Evolutionary conservation across 2,888 invertebrate genomes (phyloP).

Genomic region (Cerceris rybyensis): DNA sequence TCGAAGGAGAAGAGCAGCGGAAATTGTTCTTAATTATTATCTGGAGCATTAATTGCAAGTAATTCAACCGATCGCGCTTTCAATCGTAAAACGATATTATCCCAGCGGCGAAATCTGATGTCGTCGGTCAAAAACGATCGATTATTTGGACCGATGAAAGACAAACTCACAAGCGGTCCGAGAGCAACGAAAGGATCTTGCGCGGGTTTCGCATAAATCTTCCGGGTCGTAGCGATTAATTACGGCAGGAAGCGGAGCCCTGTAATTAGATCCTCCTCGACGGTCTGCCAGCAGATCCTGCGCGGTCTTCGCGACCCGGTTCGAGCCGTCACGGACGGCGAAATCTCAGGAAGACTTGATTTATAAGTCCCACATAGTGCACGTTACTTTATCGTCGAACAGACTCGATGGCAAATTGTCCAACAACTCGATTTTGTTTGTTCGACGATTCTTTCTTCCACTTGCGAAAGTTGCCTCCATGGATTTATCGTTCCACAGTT

Average conservation of each 20-base stretch:
- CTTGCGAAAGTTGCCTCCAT: neutral
- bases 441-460: neutral
- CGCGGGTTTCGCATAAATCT: slow-evolving; percentile 65
- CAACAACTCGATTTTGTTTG: neutral
- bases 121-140: slow-evolving; percentile 14
- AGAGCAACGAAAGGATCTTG: slow-evolving; percentile 7
- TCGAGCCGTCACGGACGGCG: slow-evolving; percentile 25
- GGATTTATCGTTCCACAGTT: slow-evolving; percentile 31
- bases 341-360: slow-evolving; percentile 32
- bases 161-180: slow-evolving; percentile 42
- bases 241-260: slow-evolving; percentile 61
- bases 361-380: slow-evolving; percentile 8
- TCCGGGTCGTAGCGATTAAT: slow-evolving; percentile 69
- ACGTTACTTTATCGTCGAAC: slow-evolving; percentile 8
- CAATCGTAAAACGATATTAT: slow-evolving; percentile 21
- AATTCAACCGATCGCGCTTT: slow-evolving; percentile 35
- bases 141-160: slow-evolving; percentile 31
- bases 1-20: neutral
- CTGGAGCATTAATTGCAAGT: slow-evolving; percentile 24
- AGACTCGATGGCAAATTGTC: slow-evolving; percentile 22
- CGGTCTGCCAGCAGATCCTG: slow-evolving; percentile 50
- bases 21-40: slow-evolving; percentile 41
- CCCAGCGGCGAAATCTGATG: slow-evolving; percentile 32
- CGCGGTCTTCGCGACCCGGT: slow-evolving; percentile 29
- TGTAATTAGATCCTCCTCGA: slow-evolving; percentile 71